phyloP scores from a whole-genome alignment of 2,113 vertebrate species.

The Tachysurus vachellii region DNA sequence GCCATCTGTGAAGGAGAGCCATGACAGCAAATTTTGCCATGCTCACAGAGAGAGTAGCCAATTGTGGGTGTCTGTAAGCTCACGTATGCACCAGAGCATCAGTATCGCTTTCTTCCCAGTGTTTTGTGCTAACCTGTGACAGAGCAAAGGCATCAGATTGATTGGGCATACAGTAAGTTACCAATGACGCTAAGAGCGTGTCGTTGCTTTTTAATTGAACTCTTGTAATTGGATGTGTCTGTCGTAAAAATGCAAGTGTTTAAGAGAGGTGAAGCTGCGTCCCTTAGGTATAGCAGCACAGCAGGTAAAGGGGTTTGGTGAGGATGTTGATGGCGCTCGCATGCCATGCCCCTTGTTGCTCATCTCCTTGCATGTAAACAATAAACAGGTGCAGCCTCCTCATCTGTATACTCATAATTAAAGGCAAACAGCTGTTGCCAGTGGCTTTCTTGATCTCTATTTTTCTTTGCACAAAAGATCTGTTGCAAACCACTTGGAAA shows the following conservation, averaged over 20 bases:
- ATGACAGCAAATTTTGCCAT: background rate
- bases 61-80: background rate
- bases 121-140: background rate
- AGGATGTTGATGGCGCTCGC: conserved; percentile 23
- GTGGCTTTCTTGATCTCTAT: conserved; percentile 34
- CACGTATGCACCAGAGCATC: background rate
- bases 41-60: no score
- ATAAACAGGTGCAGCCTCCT: conserved; percentile 44
- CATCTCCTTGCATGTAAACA: conserved; percentile 30
- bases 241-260: background rate
- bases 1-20: background rate
- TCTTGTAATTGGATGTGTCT: background rate
- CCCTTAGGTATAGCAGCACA: conserved; percentile 1
- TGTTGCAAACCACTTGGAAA: background rate
- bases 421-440: conserved; percentile 36
- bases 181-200: background rate
- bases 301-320: conserved; percentile 15
- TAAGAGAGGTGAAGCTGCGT: background rate
- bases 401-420: conserved; percentile 40
- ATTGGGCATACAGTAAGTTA: background rate
- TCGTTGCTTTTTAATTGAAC: conserved; percentile 12
- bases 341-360: background rate
- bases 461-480: conserved; percentile 41
- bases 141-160: background rate
- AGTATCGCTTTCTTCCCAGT: background rate